Percentiles rank a stretch among this genome's conserved stretches.
These are phyloP conservation scores for Ptilonorhynchus violaceus DNA, from an alignment of 2,113 vertebrate species.

Conservation along the genomic window DNA sequence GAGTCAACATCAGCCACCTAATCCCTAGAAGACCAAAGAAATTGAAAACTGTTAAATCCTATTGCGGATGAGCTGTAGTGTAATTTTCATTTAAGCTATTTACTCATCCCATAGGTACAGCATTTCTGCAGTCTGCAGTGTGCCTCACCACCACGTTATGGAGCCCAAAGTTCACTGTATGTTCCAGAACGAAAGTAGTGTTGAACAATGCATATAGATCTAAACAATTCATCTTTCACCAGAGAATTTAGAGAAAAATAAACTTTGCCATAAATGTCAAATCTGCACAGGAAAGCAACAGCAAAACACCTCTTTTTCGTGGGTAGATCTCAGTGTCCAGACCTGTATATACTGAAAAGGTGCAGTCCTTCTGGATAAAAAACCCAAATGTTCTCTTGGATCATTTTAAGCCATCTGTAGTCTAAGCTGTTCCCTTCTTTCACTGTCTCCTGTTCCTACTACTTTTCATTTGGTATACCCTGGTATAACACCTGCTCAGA, in stretches of 20 bases:
- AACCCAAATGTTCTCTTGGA: neutral
- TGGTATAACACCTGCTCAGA: neutral
- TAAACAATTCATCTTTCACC: neutral
- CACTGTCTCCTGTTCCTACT: fast-evolving
- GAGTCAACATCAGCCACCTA: neutral
- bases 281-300: neutral
- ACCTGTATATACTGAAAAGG: neutral
- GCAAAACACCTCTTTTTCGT: neutral
- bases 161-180: neutral
- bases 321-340: neutral
- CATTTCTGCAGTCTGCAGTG: neutral
- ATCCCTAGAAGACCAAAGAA: neutral
- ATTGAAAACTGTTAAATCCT: neutral
- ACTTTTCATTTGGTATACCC: neutral
- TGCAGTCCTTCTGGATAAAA: neutral
- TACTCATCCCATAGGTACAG: neutral
- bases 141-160: neutral
- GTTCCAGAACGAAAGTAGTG: neutral
- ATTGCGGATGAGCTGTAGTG: neutral
- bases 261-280: neutral
- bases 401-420: neutral
- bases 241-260: neutral
- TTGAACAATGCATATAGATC: neutral
- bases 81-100: neutral
- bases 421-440: neutral